Evolutionary conservation across 1,140 invertebrate species (phyloP).

Genomic region (Rhizoglyphus robini): DNA sequence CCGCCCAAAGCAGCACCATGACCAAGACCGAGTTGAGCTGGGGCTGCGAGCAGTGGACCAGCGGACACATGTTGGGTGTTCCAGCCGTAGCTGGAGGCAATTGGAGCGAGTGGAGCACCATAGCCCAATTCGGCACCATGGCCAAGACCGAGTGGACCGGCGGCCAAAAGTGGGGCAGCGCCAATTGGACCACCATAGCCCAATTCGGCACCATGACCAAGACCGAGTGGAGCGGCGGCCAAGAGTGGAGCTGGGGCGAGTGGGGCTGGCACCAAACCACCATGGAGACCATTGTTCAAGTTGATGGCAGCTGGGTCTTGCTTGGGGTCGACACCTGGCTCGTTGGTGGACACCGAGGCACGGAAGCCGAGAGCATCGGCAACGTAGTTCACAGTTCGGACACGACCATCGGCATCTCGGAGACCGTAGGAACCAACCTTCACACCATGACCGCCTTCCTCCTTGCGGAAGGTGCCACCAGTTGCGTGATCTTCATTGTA

Average conservation of each 20-base stretch:
- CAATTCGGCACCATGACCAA: neutral
- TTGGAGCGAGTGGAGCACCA: neutral
- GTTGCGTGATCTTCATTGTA: conserved; percentile 31
- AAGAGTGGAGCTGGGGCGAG: neutral
- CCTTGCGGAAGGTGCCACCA: conserved; percentile 28
- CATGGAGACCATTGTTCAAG: conserved; percentile 24
- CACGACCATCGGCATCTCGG: conserved; percentile 25
- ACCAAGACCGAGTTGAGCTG: neutral
- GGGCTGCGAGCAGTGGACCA: neutral
- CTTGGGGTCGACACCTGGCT: conserved; percentile 24
- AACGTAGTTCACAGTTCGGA: conserved; percentile 29
- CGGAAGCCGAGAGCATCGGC: conserved; percentile 30
- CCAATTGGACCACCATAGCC: neutral
- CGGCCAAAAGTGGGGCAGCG: too few relatives aligned
- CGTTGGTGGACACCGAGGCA: conserved; percentile 25
- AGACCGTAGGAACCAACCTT: conserved; percentile 28
- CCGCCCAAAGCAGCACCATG: too few relatives aligned
- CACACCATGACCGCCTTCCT: conserved; percentile 23
- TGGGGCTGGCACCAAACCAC: neutral
- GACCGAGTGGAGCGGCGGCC: neutral
- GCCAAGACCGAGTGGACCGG: neutral
- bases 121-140: neutral
- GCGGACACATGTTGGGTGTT: neutral
- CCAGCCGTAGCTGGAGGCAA: neutral
- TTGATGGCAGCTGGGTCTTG: conserved; percentile 25